Percentiles rank a stretch among this genome's conserved stretches.
These are phyloP conservation scores for Muricea muricata DNA, from an alignment of 92 coral and sea anemone genomes.

Conservation along the genomic window DNA sequence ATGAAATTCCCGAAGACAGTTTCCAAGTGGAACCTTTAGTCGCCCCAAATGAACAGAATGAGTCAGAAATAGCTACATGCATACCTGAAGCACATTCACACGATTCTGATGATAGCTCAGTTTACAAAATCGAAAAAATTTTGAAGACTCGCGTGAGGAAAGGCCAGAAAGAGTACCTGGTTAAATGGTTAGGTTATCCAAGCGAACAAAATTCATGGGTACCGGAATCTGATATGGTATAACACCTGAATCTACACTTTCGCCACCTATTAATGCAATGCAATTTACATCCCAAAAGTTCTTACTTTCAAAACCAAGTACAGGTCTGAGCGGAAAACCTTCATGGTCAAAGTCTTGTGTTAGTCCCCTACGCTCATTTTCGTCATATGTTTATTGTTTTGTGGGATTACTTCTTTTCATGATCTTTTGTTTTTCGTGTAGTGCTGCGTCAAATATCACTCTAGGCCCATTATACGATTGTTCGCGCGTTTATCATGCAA, in stretches of 20 bases:
- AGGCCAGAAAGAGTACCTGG: constrained; percentile 28
- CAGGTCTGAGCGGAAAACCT: no score
- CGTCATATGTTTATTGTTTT: no score
- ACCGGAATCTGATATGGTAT: constrained; percentile 4
- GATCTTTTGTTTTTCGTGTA: no score
- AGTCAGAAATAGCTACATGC: no score
- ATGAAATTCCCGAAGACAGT: constrained; percentile 26
- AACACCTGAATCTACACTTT: neutral
- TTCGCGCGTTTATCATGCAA: neutral
- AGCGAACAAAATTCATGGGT: constrained; percentile 41
- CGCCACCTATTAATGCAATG: neutral
- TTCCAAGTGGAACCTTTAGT: no score
- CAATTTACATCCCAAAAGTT: no score
- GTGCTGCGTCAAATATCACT: neutral
- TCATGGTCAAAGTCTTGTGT: no score
- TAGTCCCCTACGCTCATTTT: no score
- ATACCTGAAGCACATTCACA: neutral
- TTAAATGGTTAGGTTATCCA: constrained; percentile 41
- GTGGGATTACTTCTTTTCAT: no score
- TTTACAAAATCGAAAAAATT: constrained; percentile 34
- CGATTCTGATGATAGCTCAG: neutral
- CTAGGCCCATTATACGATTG: constrained; percentile 20
- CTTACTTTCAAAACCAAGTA: no score
- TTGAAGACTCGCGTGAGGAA: neutral
- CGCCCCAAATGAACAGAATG: no score